Conservation (phyloP, 2,888 invertebrate genomes). For the Cephus pulcher region DNA sequence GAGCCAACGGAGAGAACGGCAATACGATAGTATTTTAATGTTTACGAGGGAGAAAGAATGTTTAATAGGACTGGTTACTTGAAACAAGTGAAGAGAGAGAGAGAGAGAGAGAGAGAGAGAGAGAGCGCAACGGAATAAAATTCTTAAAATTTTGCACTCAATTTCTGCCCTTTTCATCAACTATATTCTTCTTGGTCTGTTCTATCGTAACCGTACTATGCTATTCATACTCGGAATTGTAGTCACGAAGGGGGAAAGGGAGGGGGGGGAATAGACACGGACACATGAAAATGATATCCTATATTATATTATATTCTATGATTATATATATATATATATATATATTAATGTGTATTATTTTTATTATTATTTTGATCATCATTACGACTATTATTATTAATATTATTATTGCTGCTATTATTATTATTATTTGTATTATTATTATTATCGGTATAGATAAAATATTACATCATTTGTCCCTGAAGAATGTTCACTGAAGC, state of each 20-base stretch:
- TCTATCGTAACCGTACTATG: slow-evolving; percentile 47
- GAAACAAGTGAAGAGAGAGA: slow-evolving; percentile 6
- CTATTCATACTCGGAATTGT: slow-evolving; percentile 42
- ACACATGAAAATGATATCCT: slow-evolving; percentile 18
- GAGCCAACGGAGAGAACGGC: too few species aligned
- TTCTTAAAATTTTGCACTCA: background rate
- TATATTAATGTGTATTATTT: slow-evolving; percentile 11
- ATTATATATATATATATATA: slow-evolving; percentile 3
- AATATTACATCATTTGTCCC: slow-evolving; percentile 30
- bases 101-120: slow-evolving; percentile 13
- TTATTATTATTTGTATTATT: slow-evolving; percentile 14
- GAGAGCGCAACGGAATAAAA: slow-evolving; percentile 2
- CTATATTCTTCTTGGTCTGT: slow-evolving; percentile 32
- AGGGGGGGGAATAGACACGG: slow-evolving; percentile 17
- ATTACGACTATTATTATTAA: slow-evolving; percentile 8
- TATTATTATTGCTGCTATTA: background rate
- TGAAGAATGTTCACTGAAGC: slow-evolving; percentile 28
- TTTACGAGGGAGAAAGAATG: background rate
- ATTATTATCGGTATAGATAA: slow-evolving; percentile 26
- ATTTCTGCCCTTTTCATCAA: background rate
- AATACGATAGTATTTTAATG: background rate
- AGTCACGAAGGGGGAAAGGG: too few species aligned
- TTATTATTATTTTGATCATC: slow-evolving; percentile 14
- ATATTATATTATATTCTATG: too few species aligned
- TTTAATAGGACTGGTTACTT: slow-evolving; percentile 19